Percentiles rank a stretch among this genome's conserved stretches.
phyloP scores from a whole-genome alignment of 2,888 invertebrate genomes.

The Chrysomela aeneicollis region DNA sequence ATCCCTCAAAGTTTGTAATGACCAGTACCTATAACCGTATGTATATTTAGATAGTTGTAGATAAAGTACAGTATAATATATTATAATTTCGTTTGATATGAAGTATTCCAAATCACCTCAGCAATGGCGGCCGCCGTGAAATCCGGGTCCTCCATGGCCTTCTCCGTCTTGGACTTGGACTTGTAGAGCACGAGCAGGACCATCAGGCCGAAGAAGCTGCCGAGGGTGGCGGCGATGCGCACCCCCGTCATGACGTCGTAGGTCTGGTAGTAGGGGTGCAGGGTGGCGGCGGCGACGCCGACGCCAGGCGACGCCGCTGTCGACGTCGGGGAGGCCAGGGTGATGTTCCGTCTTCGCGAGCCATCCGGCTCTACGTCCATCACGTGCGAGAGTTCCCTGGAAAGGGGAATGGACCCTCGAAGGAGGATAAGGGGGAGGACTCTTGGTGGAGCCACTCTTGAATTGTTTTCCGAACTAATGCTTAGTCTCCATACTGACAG shows the following conservation, averaged over 20 bases:
- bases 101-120: constrained; percentile 15
- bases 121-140: constrained; percentile 70
- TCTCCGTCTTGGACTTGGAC: constrained; percentile 80
- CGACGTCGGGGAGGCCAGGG: constrained; percentile 35
- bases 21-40: too few relatives aligned
- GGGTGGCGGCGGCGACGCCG: constrained; percentile 41
- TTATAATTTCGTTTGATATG: too few relatives aligned
- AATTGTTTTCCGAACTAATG: too few relatives aligned
- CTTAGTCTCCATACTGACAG: too few relatives aligned
- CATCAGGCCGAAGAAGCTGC: constrained; percentile 91
- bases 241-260: constrained; percentile 95
- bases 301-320: constrained; percentile 28
- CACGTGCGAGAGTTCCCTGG: constrained; percentile 50
- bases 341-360: constrained; percentile 51
- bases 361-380: constrained; percentile 57
- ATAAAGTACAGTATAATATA: too few relatives aligned
- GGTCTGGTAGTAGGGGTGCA: constrained; percentile 76
- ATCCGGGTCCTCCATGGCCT: constrained; percentile 80
- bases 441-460: not conserved
- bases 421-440: not conserved
- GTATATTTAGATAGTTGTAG: too few relatives aligned
- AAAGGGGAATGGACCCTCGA: constrained; percentile 31
- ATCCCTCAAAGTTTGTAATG: too few relatives aligned
- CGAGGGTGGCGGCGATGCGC: constrained; percentile 88
- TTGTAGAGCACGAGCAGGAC: constrained; percentile 93